Base-by-base conservation (phyloP, 2,888 invertebrate species). In the Imbricaverruca yamaguchii region DNA sequence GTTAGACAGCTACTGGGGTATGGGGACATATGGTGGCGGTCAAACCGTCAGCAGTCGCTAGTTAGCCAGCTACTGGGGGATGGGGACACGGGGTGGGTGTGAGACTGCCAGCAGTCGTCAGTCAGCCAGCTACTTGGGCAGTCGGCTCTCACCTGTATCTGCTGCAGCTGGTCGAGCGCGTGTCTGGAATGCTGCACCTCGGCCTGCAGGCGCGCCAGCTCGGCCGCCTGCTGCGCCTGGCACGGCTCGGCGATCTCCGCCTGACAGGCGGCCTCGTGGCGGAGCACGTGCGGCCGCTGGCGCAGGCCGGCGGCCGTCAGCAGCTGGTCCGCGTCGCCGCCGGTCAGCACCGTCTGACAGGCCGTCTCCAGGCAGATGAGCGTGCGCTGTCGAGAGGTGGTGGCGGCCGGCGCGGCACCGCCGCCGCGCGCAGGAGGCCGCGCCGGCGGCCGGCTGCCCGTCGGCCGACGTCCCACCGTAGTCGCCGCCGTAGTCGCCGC, bases 311-410 rank as follows among this genome's bases (percentile, higher is more conserved):
- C 92, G 25, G 91, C 91, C 83, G 93, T 92, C 55, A 94, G 89
- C 39, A 39, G 39, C 39, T 39, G 2, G 39, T 39, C 39, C 4
- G 39, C 39, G 85, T 94, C 94, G 6, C 88, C 87, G 81, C 92
- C 91, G 0, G 93, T 90, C 80, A 95, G 87, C 55, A 92, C 92
- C 0, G 95, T 95, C 87, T 95, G 95, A 21, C 91, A 90, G 80
- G 91, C 90, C 63, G 90, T 92, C 87, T 95, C 95, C 84, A 94
- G 94, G 86, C 93, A 94, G 84, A 95, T 94, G 85, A 91, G 90
- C 0, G 92, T 92, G 86, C 90, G 91, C 61, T 89, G 87, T 83
- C 81, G 0, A 85, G 83, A 81, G 87, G 86, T 84, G 87, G 87
- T 82, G 87, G 89, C 0, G 89, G 89, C 7, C 81, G 77, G 67